Evolutionary conservation across 2,797 vertebrate genomes (phyloP).

Genomic region (Streptopelia turtur): DNA sequence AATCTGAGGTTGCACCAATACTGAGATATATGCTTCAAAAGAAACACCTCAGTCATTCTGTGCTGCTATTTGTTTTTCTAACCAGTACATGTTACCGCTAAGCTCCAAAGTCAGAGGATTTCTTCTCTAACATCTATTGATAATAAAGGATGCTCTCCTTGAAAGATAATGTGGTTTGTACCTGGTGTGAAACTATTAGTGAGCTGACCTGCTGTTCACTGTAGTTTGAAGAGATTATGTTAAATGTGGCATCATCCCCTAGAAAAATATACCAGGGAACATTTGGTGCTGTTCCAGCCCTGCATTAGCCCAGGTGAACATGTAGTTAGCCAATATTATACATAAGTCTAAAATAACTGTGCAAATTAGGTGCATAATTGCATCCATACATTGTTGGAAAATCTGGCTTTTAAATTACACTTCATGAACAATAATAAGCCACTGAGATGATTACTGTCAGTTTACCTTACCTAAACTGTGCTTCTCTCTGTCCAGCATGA

Average conservation of each 20-base stretch:
- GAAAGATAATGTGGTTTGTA: neutral
- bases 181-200: constrained; percentile 31
- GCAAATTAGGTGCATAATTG: constrained; percentile 59
- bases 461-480: neutral
- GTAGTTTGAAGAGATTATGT: constrained; percentile 37
- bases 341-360: constrained; percentile 47
- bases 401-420: constrained; percentile 55
- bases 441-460: constrained; percentile 15
- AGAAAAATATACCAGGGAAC: constrained; percentile 7
- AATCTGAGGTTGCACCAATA: neutral
- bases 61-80: neutral
- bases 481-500: neutral
- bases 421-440: constrained; percentile 52
- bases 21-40: neutral
- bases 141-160: neutral
- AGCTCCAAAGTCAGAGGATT: neutral
- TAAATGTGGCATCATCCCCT: constrained; percentile 22
- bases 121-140: neutral
- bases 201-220: neutral
- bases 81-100: neutral
- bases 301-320: neutral
- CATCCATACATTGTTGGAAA: constrained; percentile 44
- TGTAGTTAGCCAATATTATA: constrained; percentile 22
- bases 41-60: neutral
- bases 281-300: constrained; percentile 17